These are phyloP conservation scores for Campoletis raptor DNA, from an alignment of 2,888 invertebrate genomes.

Conservation along the genomic window DNA sequence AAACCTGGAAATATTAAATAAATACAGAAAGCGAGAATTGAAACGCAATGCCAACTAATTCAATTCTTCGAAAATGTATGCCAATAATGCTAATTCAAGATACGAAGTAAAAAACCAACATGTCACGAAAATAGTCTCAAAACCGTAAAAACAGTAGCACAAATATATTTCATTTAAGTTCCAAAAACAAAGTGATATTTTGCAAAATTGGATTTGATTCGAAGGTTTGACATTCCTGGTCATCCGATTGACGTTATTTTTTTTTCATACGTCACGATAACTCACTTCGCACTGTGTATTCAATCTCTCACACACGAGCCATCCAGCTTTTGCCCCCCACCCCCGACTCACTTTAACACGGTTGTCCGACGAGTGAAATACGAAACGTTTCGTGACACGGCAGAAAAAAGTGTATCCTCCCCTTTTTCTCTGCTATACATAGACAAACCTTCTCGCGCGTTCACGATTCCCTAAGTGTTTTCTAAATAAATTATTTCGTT, in stretches of 20 bases:
- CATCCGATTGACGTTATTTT: not conserved
- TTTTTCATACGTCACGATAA: conserved; percentile 24
- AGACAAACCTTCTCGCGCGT: conserved; percentile 32
- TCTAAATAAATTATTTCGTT: conserved; percentile 67
- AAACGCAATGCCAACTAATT: too few species aligned
- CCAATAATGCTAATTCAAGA: not conserved
- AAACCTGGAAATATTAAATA: not conserved
- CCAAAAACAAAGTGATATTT: not conserved
- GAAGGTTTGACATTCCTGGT: not conserved
- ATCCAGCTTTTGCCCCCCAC: not conserved
- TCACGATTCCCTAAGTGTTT: conserved; percentile 65
- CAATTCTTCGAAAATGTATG: too few species aligned
- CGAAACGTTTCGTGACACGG: conserved; percentile 59
- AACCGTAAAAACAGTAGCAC: not conserved
- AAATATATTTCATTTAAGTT: not conserved
- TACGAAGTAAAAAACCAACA: not conserved
- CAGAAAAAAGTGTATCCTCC: conserved; percentile 8
- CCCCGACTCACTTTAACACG: conserved; percentile 43
- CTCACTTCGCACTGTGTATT: conserved; percentile 13
- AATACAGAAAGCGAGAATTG: not conserved
- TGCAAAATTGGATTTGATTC: not conserved
- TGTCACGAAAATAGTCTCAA: not conserved
- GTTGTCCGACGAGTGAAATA: conserved; percentile 45
- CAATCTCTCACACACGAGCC: conserved; percentile 29
- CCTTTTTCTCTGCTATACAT: conserved; percentile 12